Percentiles rank a stretch among this genome's conserved stretches.
phyloP scores from a whole-genome alignment of 2,888 invertebrate species.

The Omphaloscelis lunosa region DNA sequence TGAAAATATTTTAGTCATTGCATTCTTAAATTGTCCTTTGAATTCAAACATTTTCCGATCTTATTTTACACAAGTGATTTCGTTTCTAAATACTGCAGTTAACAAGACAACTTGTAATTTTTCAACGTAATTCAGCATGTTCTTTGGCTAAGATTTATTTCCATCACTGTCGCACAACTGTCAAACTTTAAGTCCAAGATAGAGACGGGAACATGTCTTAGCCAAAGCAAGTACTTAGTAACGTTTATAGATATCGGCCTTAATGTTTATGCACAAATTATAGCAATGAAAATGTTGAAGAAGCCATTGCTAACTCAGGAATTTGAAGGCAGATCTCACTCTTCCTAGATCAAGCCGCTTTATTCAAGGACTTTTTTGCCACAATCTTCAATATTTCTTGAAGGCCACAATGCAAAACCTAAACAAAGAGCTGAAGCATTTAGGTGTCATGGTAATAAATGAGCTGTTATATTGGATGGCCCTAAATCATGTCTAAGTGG shows the following conservation, averaged over 20 bases:
- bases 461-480: conserved; percentile 61
- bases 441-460: conserved; percentile 54
- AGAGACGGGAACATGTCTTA: too few species aligned
- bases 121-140: not conserved
- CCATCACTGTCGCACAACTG: too few species aligned
- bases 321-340: not conserved
- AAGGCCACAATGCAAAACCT: not conserved
- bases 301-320: not conserved
- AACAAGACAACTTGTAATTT: not conserved
- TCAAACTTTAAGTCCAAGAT: too few species aligned
- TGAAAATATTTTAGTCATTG: not conserved
- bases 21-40: not conserved
- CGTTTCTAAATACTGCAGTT: not conserved
- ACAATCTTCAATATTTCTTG: not conserved
- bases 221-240: too few species aligned
- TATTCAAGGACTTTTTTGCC: not conserved
- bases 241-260: too few species aligned
- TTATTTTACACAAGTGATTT: not conserved
- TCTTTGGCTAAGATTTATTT: not conserved
- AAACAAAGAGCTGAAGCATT: conserved; percentile 27
- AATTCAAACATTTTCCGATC: not conserved
- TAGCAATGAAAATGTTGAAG: not conserved
- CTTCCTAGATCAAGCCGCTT: not conserved
- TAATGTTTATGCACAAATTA: too few species aligned
- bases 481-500: conserved; percentile 61